Evolutionary conservation across 2,888 invertebrate genomes (phyloP).

Genomic region (Macropis europaea): DNA sequence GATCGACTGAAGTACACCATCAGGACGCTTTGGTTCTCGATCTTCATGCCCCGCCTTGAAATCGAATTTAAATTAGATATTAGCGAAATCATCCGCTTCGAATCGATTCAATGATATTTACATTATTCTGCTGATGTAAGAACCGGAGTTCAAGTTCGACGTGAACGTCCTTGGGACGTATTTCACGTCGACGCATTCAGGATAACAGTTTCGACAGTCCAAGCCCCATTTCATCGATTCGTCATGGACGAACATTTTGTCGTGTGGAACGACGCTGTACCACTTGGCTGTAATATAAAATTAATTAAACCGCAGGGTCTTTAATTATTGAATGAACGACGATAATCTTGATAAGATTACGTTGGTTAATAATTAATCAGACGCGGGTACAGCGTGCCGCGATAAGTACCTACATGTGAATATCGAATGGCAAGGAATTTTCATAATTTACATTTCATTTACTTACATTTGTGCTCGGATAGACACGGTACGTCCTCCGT

Average conservation of each 20-base stretch:
- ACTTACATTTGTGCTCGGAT: constrained; percentile 61
- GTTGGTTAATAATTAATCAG: constrained; percentile 9
- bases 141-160: constrained; percentile 37
- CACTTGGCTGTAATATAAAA: constrained; percentile 78
- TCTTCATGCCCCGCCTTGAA: constrained; percentile 22
- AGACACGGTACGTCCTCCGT: constrained; percentile 62
- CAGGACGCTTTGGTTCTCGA: constrained; percentile 67
- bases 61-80: neutral
- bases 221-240: constrained; percentile 16
- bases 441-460: constrained; percentile 4
- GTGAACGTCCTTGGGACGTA: constrained; percentile 61
- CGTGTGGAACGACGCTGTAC: constrained; percentile 78
- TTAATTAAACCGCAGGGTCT: neutral
- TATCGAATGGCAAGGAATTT: neutral
- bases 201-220: constrained; percentile 68
- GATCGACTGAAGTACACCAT: constrained; percentile 73
- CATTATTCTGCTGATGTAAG: constrained; percentile 52
- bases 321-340: neutral
- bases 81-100: too few relatives aligned
- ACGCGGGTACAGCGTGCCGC: neutral
- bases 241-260: constrained; percentile 16
- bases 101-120: too few relatives aligned
- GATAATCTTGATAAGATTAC: neutral
- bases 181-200: constrained; percentile 66
- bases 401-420: neutral